Base-by-base conservation (phyloP, 2,113 vertebrate species). In the Cyanoliseus patagonus region DNA sequence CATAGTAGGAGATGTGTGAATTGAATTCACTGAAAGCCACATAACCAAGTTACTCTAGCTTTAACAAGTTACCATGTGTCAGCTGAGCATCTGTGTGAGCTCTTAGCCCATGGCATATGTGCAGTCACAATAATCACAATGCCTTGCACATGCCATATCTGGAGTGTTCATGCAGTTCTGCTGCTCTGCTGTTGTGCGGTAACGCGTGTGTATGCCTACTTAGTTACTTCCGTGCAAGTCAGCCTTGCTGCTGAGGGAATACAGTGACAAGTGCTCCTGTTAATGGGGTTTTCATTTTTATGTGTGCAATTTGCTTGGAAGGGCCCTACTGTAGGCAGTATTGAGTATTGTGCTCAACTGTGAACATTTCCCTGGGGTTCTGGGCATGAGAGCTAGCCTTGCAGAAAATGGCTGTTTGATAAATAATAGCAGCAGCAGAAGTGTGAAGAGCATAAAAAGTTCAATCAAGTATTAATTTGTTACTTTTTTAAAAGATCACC, bases 401-500 rank as follows among this genome's bases (percentile, higher is more conserved):
- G 78, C 78, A 77, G 86, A 93, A 94, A 94, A 89, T 67, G 66
- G 41, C 67, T 70, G 89, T 94, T 62, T 69, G n/a, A 70, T 67
- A 62, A 90, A 88, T 76, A 94, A 51, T 17, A 78, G 82, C 76
- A 92, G 81, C 87, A 93, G 83, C 86, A 83, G 85, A 92, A 95
- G 86, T 88, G 87, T 3, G 6, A 97, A 84, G 83, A 73, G 83
- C 18, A 2, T 61, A 86, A 73, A 93, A 95, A 92, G 91, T 52
- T 76, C 83, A 96, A 42, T 82, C 81, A 94, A 61, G 81, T 94
- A 91, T 83, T 97, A 89, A 97, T 91, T 95, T 73, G 52, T 88
- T 72, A 67, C 83, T 90, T 90, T 94, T 51, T 42, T 39, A 93
- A 91, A 94, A 84, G 64, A 39, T 64, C 35, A 68, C 44, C 23